Evolutionary conservation across 2,797 vertebrate genomes (phyloP), one percentile per base, ranked within the genome.

Genomic region (Yasuhikotakia modesta): DNA sequence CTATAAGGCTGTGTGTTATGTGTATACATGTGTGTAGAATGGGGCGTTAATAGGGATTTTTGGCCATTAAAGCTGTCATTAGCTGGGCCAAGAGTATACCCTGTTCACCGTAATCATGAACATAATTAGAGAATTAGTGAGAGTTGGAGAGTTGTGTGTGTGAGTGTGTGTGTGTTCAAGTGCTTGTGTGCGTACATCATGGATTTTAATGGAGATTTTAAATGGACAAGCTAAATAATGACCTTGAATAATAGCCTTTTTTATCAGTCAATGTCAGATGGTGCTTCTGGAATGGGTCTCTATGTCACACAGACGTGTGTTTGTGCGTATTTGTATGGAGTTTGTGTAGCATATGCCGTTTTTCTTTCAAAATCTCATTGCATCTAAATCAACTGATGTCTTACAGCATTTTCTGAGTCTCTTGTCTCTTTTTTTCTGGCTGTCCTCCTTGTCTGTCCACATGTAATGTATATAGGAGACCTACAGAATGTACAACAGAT

Each of bases 61-160:
- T 82, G 69, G 53, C 73, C 76, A 83, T 83, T 82, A 81, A 82
- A 77, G 72, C 79, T 76, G 73, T 84, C 84, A 86, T 86, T 86
- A 84, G 79, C 60, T 39, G 24, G 77, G 69, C 76, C 82, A 79
- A 68, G 76, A 64, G 76, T 71, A 78, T 17, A 60, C 64, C 83
- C 84, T 77, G 82, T 82, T 86, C 84, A 81, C 82, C 76, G 71
- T 82, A 86, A 86, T 86, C 81, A 82, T 67, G 78, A 84, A 79
- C 81, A 81, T 86, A 82, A 86, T 86, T 84, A 84, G 80, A 84
- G 82, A 86, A 84, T 84, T 81, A 82, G 70, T 27, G 11, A 22
- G 69, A 81, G 82, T 79, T 74, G 19, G 73, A 72, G 61, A 60
- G 60, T 74, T 64, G 22, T 70, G 50, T 58, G 22, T 63, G 46